Evolutionary conservation across 1,140 invertebrate genomes (phyloP), one percentile per base, ranked within the genome.

Genomic region (Dufourea novaeangliae): DNA sequence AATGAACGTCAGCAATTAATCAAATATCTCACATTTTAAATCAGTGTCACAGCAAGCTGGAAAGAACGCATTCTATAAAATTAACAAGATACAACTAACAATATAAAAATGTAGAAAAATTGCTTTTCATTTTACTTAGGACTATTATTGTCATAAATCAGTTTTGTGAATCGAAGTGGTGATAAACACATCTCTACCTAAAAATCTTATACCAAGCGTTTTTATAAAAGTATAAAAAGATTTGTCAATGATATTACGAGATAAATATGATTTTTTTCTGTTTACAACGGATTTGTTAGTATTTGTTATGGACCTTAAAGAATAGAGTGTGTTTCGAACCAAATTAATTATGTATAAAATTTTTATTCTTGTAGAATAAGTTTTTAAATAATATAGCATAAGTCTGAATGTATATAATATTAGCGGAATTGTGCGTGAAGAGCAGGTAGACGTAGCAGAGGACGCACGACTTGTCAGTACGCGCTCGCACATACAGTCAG

Each of bases 211-310:
- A 37, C 62, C 62, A 50, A 75, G 57, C n/a, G n/a, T 37, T 34
- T 86, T 82, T 89, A 89, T 86, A 88, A 89, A 88, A 88, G 86
- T 90, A 88, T 67, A 90, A 89, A 90, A 88, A 57, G 63, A 84
- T 84, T 66, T 70, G 70, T 66, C 71, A 71, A 64, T 67, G 25
- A 56, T 76, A 81, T 25, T 20, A 46, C 25, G 39, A 10, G 29
- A 39, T 29, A 4, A 68, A 59, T 46, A n/a, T 75, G 25, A 76
- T 57, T 25, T 75, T n/a, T 56, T 56, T 34, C 61, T 72, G 20
- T 57, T 62, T 41, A 22, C 6, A 59, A 73, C 56, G 32, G 27
- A 39, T 29, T 76, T 67, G 61, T 32, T 77, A 68, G 56, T 83
- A 57, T 76, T 37, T 61, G 54, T 66, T 79, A 41, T 72, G 59